Conservation (phyloP, 1,140 invertebrate species). For the Temnothorax nylanderi region DNA sequence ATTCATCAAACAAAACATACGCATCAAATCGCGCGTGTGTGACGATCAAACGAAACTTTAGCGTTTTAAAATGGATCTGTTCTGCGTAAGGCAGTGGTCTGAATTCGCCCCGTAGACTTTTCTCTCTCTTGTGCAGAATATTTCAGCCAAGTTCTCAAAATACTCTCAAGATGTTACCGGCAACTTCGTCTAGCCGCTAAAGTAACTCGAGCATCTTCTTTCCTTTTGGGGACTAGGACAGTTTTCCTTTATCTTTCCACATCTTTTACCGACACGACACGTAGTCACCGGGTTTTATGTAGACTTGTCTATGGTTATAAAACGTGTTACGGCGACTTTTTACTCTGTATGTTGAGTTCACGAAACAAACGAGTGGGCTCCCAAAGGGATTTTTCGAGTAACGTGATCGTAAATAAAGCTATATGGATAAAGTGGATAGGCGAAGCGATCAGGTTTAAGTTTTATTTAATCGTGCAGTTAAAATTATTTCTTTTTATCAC, state of each 20-base stretch:
- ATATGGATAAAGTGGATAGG: neutral
- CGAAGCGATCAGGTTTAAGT: neutral
- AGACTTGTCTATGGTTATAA: constrained; percentile 2
- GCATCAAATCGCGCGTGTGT: constrained; percentile 1
- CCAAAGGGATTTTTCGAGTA: neutral
- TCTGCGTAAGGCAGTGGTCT: neutral
- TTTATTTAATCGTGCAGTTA: neutral
- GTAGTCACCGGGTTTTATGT: neutral
- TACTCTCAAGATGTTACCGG: constrained; percentile 33
- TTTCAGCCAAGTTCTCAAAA: constrained; percentile 4
- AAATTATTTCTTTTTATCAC: neutral
- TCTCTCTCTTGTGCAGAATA: neutral
- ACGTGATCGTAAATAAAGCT: neutral
- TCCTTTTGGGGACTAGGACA: constrained; percentile 1
- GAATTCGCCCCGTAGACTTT: neutral
- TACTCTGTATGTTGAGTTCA: neutral
- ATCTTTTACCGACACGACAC: neutral
- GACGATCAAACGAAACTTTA: constrained; percentile 2
- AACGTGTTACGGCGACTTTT: neutral
- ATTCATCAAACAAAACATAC: neutral
- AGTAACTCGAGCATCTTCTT: constrained; percentile 14
- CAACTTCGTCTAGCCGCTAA: constrained; percentile 22
- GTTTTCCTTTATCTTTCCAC: constrained; percentile 27
- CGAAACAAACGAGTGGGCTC: neutral
- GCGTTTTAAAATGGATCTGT: neutral